phyloP scores from a whole-genome alignment of 2,888 invertebrate species.

The Mesorhabditis belari region DNA sequence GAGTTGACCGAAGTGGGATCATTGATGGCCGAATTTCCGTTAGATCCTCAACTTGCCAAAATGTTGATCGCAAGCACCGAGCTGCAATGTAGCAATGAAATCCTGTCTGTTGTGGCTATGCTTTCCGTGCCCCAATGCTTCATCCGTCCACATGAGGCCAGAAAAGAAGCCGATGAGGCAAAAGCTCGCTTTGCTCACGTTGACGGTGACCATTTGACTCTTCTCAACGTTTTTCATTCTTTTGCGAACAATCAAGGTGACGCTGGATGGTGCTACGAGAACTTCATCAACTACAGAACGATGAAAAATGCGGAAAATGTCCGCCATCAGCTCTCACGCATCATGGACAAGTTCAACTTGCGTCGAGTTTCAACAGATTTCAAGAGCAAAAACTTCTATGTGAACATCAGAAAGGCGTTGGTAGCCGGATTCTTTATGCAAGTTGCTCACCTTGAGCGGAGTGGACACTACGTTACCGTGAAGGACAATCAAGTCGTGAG shows the following conservation, averaged over 20 bases:
- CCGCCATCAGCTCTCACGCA: slow-evolving; percentile 86
- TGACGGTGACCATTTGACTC: too few species aligned
- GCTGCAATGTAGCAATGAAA: slow-evolving; percentile 97
- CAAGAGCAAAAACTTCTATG: slow-evolving; percentile 91
- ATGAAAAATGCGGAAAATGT: slow-evolving; percentile 98
- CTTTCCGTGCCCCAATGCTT: too few species aligned
- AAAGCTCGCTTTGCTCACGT: too few species aligned
- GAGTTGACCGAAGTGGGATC: too few species aligned
- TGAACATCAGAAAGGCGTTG: slow-evolving; percentile 94
- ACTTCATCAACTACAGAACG: slow-evolving; percentile 96
- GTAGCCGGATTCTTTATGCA: slow-evolving; percentile 99
- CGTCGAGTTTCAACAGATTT: slow-evolving; percentile 80
- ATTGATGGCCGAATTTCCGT: too few species aligned
- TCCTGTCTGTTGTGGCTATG: too few species aligned
- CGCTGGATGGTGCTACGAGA: slow-evolving; percentile 98
- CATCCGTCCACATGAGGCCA: too few species aligned
- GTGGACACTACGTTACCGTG: slow-evolving; percentile 94
- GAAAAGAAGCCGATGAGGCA: too few species aligned
- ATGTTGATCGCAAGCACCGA: slow-evolving; percentile 97
- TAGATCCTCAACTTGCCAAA: too few species aligned
- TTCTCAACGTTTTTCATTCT: slow-evolving; percentile 96
- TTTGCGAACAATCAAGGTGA: slow-evolving; percentile 98
- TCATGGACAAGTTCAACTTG: slow-evolving; percentile 73
- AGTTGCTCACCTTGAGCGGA: slow-evolving; percentile 93
- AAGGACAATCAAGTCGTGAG: slow-evolving; percentile 99